Conservation (phyloP, 2,797 vertebrate genomes). For the Ctenopoma multispine region DNA sequence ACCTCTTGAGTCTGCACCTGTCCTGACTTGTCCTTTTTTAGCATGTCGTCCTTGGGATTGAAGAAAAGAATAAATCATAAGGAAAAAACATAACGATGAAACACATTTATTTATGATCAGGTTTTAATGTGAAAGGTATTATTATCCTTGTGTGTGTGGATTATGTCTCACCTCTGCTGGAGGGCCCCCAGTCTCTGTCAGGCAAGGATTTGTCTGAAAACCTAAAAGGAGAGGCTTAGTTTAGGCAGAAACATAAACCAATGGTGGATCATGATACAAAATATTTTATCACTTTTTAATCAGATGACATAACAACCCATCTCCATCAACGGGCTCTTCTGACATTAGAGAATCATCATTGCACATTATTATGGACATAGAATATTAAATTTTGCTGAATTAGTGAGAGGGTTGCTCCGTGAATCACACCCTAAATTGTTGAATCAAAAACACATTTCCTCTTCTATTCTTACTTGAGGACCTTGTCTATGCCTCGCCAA, state of each 20-base stretch:
- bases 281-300: constrained; percentile 20
- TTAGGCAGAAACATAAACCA: constrained; percentile 46
- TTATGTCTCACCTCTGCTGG: constrained; percentile 78
- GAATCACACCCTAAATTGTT: constrained; percentile 48
- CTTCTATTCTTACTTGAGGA: constrained; percentile 62
- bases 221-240: constrained; percentile 71
- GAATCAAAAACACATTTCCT: constrained; percentile 71
- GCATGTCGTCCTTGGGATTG: constrained; percentile 79
- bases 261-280: constrained; percentile 19
- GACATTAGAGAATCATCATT: constrained; percentile 15
- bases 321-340: constrained; percentile 12
- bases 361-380: constrained; percentile 11
- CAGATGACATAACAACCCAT: constrained; percentile 21
- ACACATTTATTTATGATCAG: neutral
- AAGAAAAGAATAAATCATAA: constrained; percentile 5
- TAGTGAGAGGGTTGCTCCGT: constrained; percentile 11
- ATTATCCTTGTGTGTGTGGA: neutral
- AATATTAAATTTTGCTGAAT: constrained; percentile 16
- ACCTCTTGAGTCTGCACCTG: constrained; percentile 83
- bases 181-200: constrained; percentile 76
- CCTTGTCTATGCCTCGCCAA: constrained; percentile 80
- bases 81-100: neutral
- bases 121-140: neutral
- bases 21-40: constrained; percentile 78
- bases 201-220: constrained; percentile 81